phyloP scores from a whole-genome alignment of 2,888 invertebrate genomes.

The Macrophya annulata region DNA sequence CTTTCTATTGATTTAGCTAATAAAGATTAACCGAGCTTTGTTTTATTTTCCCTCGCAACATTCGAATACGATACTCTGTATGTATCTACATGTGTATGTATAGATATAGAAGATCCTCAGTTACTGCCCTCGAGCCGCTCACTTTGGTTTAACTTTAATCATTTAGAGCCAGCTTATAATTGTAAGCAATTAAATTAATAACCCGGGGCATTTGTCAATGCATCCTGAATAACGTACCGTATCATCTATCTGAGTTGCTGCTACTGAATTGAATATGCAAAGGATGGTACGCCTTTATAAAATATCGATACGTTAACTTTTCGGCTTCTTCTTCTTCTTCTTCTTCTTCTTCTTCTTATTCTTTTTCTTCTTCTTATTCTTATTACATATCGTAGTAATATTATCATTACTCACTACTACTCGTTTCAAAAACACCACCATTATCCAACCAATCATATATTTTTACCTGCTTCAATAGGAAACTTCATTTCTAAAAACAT shows the following conservation, averaged over 20 bases:
- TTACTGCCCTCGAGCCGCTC: constrained; percentile 61
- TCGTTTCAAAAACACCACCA: neutral
- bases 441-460: neutral
- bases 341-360: neutral
- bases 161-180: constrained; percentile 74
- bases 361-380: neutral
- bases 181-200: constrained; percentile 76
- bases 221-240: constrained; percentile 72
- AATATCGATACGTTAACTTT: constrained; percentile 47
- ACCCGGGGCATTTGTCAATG: constrained; percentile 72
- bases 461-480: neutral
- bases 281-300: constrained; percentile 45
- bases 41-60: constrained; percentile 9
- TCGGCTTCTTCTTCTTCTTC: neutral
- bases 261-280: constrained; percentile 69
- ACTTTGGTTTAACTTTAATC: constrained; percentile 73
- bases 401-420: neutral
- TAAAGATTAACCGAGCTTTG: constrained; percentile 28
- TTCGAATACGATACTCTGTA: neutral
- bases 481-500: neutral
- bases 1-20: constrained; percentile 31
- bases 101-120: constrained; percentile 5
- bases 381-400: neutral
- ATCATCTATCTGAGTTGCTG: constrained; percentile 72
- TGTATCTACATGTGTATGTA: neutral